phyloP scores from a whole-genome alignment of 2,888 invertebrate genomes.

The Patella pellucida region DNA sequence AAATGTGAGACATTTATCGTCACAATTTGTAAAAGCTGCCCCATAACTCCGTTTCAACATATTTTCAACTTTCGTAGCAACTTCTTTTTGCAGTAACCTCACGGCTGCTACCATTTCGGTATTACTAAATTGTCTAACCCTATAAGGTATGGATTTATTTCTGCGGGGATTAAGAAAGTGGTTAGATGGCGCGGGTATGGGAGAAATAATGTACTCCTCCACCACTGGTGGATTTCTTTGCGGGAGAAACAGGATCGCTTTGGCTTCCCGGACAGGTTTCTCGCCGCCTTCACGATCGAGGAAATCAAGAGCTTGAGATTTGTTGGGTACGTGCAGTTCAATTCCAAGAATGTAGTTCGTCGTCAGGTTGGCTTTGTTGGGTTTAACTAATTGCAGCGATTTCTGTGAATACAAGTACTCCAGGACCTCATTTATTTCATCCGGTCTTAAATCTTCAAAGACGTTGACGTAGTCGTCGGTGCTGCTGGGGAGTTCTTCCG shows the following conservation, averaged over 20 bases:
- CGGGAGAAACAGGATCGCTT: slow-evolving; percentile 40
- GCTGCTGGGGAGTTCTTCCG: neutral
- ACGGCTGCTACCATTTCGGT: slow-evolving; percentile 28
- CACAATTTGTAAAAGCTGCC: slow-evolving; percentile 29
- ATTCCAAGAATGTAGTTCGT: slow-evolving; percentile 36
- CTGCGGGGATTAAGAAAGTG: slow-evolving; percentile 33
- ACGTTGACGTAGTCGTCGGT: slow-evolving; percentile 25
- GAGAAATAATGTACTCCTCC: slow-evolving; percentile 48
- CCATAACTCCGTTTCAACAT: slow-evolving; percentile 34
- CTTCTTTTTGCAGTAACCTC: slow-evolving; percentile 21
- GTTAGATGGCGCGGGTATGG: slow-evolving; percentile 43
- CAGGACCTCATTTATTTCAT: slow-evolving; percentile 31
- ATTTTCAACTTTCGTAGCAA: slow-evolving; percentile 26
- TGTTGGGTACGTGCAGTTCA: slow-evolving; percentile 46
- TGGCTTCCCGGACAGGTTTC: slow-evolving; percentile 44
- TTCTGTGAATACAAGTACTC: slow-evolving; percentile 31
- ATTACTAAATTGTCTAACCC: slow-evolving; percentile 31
- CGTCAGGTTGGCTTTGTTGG: slow-evolving; percentile 24
- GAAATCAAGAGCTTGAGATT: slow-evolving; percentile 37
- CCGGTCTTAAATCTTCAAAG: slow-evolving; percentile 31
- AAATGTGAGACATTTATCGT: slow-evolving; percentile 33
- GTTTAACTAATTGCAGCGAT: slow-evolving; percentile 29
- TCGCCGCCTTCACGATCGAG: slow-evolving; percentile 33
- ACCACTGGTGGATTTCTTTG: slow-evolving; percentile 35
- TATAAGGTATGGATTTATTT: slow-evolving; percentile 32